Evolutionary conservation across 2,888 invertebrate species (phyloP).

Genomic region (Agrenia bidenticulata): DNA sequence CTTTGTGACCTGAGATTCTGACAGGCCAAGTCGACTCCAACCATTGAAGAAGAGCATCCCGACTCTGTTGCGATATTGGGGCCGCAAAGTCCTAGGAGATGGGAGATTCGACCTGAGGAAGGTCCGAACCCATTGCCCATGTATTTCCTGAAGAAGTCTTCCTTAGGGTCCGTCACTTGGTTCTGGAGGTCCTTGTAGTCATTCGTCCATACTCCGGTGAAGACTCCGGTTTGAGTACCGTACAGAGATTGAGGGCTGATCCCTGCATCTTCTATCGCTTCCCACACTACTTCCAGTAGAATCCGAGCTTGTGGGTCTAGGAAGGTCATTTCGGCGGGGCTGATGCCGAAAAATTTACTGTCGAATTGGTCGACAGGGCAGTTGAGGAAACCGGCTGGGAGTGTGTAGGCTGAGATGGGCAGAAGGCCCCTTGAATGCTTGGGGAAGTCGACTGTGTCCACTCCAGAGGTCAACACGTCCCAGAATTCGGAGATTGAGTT

Average conservation of each 20-base stretch:
- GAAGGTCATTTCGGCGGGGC: slow-evolving; percentile 22
- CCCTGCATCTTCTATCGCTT: slow-evolving; percentile 30
- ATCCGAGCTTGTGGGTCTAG: slow-evolving; percentile 25
- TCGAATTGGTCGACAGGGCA: slow-evolving; percentile 31
- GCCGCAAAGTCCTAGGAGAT: slow-evolving; percentile 24
- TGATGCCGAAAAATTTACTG: slow-evolving; percentile 32
- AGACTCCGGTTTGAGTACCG: slow-evolving; percentile 21
- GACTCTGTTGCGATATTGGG: slow-evolving; percentile 31
- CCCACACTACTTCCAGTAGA: slow-evolving; percentile 32
- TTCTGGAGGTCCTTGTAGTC: slow-evolving; percentile 25
- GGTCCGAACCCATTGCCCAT: slow-evolving; percentile 22
- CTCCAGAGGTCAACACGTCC: slow-evolving; percentile 16
- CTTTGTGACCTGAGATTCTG: slow-evolving; percentile 18
- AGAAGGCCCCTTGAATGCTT: background rate
- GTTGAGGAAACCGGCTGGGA: slow-evolving; percentile 28
- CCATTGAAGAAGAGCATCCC: slow-evolving; percentile 28
- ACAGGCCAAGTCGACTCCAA: slow-evolving; percentile 27
- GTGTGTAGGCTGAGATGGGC: background rate
- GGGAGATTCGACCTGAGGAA: slow-evolving; percentile 11
- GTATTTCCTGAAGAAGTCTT: slow-evolving; percentile 24
- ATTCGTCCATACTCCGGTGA: slow-evolving; percentile 32
- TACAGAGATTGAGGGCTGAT: slow-evolving; percentile 14
- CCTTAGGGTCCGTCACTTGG: background rate
- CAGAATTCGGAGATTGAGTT: slow-evolving; percentile 27
- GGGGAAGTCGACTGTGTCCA: slow-evolving; percentile 2